phyloP scores from a whole-genome alignment of 1,140 invertebrate species.

The Drosophila pachea region DNA sequence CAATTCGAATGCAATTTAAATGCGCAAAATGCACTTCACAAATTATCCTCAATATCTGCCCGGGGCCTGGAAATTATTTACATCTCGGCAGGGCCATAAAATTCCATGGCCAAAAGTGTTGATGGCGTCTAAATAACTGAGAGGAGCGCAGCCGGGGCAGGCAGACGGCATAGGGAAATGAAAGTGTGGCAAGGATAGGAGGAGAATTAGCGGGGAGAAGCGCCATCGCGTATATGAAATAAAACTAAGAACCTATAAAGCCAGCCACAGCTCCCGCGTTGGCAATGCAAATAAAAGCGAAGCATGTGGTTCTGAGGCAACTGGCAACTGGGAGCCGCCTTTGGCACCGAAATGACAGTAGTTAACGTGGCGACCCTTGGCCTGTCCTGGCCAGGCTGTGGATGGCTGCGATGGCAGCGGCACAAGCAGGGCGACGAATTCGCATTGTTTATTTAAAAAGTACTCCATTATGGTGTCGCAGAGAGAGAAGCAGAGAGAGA shows the following conservation, averaged over 20 bases:
- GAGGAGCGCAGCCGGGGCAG: conserved; percentile 1
- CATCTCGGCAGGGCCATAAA: conserved; percentile 17
- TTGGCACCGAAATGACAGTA: conserved; percentile 33
- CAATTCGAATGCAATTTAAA: too few relatives aligned
- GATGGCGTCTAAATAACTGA: conserved; percentile 43
- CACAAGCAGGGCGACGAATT: conserved; percentile 37
- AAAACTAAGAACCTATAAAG: conserved; percentile 56
- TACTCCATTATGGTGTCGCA: conserved; percentile 48
- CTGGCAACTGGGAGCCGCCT: conserved; percentile 17
- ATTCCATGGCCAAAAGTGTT: conserved; percentile 37
- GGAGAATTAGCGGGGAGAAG: background rate
- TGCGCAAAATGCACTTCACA: background rate
- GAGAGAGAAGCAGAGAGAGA: background rate
- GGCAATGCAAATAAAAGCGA: conserved; percentile 43
- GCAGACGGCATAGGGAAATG: conserved; percentile 19
- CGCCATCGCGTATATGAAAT: conserved; percentile 40
- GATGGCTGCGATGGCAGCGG: conserved; percentile 26
- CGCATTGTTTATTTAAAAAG: conserved; percentile 61
- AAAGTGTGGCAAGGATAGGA: conserved; percentile 1
- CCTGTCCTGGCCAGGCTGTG: conserved; percentile 9
- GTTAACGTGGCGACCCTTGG: conserved; percentile 38
- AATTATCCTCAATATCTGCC: background rate
- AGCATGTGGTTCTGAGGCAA: conserved; percentile 6
- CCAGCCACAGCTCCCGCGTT: conserved; percentile 43
- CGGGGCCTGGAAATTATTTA: background rate